Conservation (phyloP, 1,140 invertebrate genomes). For the Telenomus remus region DNA sequence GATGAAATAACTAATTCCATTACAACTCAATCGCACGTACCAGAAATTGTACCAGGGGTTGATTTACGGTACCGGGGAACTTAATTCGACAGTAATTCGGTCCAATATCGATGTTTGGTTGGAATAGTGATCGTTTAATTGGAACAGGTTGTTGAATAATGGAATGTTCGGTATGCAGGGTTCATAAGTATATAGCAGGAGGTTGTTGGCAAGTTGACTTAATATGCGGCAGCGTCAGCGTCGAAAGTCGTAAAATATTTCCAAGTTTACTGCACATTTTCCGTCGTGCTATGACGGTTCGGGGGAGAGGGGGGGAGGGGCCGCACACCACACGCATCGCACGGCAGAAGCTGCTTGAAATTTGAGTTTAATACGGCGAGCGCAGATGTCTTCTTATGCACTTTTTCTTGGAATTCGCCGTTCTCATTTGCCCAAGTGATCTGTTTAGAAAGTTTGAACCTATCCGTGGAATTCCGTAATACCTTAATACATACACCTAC, state of each 20-base stretch:
- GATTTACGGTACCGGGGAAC: too few relatives aligned
- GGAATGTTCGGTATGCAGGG: slow-evolving; percentile 22
- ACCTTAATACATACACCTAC: slow-evolving; percentile 2
- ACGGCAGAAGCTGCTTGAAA: slow-evolving; percentile 34
- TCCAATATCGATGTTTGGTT: too few relatives aligned
- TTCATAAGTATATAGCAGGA: slow-evolving; percentile 13
- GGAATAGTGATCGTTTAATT: slow-evolving; percentile 3
- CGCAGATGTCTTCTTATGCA: slow-evolving; percentile 6
- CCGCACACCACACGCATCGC: background rate
- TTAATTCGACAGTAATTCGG: too few relatives aligned
- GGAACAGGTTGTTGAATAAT: slow-evolving; percentile 10
- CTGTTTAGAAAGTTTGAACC: slow-evolving; percentile 35
- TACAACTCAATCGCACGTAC: too few relatives aligned
- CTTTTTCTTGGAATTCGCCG: slow-evolving; percentile 17
- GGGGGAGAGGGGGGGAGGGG: too few relatives aligned
- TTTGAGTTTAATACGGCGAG: slow-evolving; percentile 48
- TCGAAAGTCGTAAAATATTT: slow-evolving; percentile 43
- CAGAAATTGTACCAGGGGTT: too few relatives aligned
- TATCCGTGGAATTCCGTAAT: slow-evolving; percentile 13
- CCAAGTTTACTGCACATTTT: slow-evolving; percentile 31
- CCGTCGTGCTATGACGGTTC: background rate
- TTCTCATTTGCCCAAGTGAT: slow-evolving; percentile 45
- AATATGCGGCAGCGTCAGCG: slow-evolving; percentile 31
- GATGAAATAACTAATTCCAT: too few relatives aligned
- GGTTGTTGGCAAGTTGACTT: slow-evolving; percentile 26